These are phyloP conservation scores for Sebastes matsubarae DNA, from an alignment of 2,797 vertebrate genomes.

Conservation along the genomic window DNA sequence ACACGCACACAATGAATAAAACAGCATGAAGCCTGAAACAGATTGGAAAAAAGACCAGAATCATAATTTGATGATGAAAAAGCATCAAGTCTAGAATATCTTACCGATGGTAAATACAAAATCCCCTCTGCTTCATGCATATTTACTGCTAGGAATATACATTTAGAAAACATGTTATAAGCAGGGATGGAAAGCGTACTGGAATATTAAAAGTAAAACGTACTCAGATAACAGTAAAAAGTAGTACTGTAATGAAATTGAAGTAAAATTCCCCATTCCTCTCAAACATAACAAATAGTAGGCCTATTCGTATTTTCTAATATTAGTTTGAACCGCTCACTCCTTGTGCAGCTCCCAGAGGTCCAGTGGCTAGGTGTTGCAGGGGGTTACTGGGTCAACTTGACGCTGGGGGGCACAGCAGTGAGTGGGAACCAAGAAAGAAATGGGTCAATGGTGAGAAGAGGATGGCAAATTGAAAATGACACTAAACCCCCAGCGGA, in stretches of 20 bases:
- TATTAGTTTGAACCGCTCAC: conserved; percentile 52
- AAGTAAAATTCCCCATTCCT: not conserved
- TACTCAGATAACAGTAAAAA: not conserved
- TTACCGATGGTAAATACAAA: not conserved
- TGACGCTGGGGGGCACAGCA: conserved; percentile 35
- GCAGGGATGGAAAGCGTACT: not conserved
- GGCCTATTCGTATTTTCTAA: conserved; percentile 10
- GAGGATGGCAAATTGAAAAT: conserved; percentile 56
- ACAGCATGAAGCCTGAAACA: conserved; percentile 33
- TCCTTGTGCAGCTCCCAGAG: conserved; percentile 30
- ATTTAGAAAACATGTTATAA: not conserved
- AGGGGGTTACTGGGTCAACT: conserved; percentile 60
- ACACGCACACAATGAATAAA: conserved; percentile 44
- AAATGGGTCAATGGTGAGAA: conserved; percentile 64
- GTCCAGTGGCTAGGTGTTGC: conserved; percentile 52
- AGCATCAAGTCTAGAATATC: not conserved
- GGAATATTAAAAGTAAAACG: not conserved
- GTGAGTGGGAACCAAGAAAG: conserved; percentile 35
- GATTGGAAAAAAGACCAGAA: conserved; percentile 39
- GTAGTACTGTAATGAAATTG: not conserved
- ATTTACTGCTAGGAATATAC: not conserved
- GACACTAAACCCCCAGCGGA: conserved; percentile 40
- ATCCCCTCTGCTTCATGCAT: not conserved
- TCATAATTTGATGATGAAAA: conserved; percentile 50
- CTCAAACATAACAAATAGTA: not conserved